Evolutionary conservation across 92 coral and sea anemone genomes (phyloP), one percentile per base, ranked within the genome.

Genomic region (Porites lobata): DNA sequence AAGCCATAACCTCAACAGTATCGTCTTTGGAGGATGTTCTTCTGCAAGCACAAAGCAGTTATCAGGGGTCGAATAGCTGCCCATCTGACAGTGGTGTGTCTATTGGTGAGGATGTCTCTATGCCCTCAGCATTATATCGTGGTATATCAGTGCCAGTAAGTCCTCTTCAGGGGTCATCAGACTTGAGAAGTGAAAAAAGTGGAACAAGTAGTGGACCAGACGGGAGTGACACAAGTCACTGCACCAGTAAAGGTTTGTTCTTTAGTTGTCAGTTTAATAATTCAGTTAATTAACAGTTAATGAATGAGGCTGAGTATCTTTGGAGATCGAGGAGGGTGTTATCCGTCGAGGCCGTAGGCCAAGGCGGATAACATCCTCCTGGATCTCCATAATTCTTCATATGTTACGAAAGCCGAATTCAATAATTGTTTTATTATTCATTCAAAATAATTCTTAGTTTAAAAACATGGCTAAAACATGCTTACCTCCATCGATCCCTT

Each of bases 1-100:
- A 80, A 52, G 70, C 84, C 22, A 85, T 92, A 4, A 57, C 81
- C 13, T 72, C 86, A 10, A 92, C 95, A 0, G 89, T 89, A 9
- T 54, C 56, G n/a, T 79, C 90, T 4, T n/a, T 92, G 56, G 95
- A 92, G 50, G 71, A 80, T 7, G 85, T 92, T 20, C 80, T 92
- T 59, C 76, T 64, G 72, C 86, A 78, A 51, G 92, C 90, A 0
- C 76, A 74, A 6, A 59, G 56, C 56, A 50, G 66, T 67, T 72
- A 62, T 73, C 81, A 18, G 10, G 76, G 63, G 78, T 65, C 56
- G 13, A 77, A 68, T 50, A 85, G 62, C 77, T 72, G 84, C 3
- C 86, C 73, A 9, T 79, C 86, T 8, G 81, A 64, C 62, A 59
- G 86, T 38, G 86, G 86, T 54, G 58, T 71, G 70, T 82, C 86